A percentile compares a stretch with the other conserved stretches of the same genome.
Evolutionary conservation across 92 coral and sea anemone species (phyloP).

Genomic region (Siderastrea siderea): DNA sequence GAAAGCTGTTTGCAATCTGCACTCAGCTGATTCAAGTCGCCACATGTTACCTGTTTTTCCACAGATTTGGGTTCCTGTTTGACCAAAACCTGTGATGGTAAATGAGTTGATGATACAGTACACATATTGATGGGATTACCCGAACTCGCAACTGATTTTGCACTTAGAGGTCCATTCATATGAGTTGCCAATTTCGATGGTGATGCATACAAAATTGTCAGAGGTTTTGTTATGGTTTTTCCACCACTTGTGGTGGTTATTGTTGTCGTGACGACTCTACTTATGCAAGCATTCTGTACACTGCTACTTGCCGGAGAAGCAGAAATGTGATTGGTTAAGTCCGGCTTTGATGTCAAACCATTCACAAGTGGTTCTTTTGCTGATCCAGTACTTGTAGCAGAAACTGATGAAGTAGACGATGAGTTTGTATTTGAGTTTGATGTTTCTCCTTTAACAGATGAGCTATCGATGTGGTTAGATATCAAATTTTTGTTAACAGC

Average conservation of each 20-base stretch:
- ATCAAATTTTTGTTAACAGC: conserved; percentile 72
- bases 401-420: conserved; percentile 33
- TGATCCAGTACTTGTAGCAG: conserved; percentile 47
- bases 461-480: conserved; percentile 52
- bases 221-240: conserved; percentile 96
- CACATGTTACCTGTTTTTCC: conserved; percentile 27
- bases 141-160: conserved; percentile 58
- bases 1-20: conserved; percentile 60
- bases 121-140: conserved; percentile 70
- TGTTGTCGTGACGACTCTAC: conserved; percentile 96
- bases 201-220: conserved; percentile 97
- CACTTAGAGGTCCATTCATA: conserved; percentile 87
- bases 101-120: conserved; percentile 64
- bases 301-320: conserved; percentile 60
- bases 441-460: conserved; percentile 77
- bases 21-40: conserved; percentile 57
- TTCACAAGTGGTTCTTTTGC: conserved; percentile 72
- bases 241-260: conserved; percentile 99
- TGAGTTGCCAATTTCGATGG: conserved; percentile 95
- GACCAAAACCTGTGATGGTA: conserved; percentile 70
- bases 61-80: conserved; percentile 83
- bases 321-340: conserved; percentile 60
- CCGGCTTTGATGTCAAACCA: conserved; percentile 70
- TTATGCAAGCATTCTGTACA: conserved; percentile 89
- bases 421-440: conserved; percentile 47